Percentiles rank a stretch among this genome's conserved stretches.
Conservation (phyloP, 2,888 invertebrate genomes). For the Cataglyphis albicans region DNA sequence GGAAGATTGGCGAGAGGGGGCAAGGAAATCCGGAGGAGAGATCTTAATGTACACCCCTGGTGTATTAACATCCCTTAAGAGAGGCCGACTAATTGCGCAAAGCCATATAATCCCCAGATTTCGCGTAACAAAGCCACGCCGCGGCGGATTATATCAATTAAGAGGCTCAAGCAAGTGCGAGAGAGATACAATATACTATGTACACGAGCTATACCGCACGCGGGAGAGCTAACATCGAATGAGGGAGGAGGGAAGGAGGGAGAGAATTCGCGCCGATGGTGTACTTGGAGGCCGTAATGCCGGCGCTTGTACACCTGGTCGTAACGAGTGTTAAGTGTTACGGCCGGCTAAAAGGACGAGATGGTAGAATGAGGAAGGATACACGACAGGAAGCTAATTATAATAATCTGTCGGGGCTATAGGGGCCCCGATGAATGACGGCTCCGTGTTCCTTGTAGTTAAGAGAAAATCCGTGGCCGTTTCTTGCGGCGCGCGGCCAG, state of each 20-base stretch:
- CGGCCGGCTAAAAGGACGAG: constrained; percentile 56
- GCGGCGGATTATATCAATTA: constrained; percentile 75
- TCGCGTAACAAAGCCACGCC: constrained; percentile 70
- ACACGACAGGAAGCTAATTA: constrained; percentile 69
- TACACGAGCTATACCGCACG: neutral
- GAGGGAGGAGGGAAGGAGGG: constrained; percentile 19
- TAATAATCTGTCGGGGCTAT: constrained; percentile 63
- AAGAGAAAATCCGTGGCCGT: constrained; percentile 43
- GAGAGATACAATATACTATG: constrained; percentile 8
- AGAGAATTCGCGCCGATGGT: constrained; percentile 29
- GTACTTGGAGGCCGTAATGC: constrained; percentile 54
- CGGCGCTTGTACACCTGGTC: constrained; percentile 63
- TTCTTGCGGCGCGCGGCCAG: constrained; percentile 41
- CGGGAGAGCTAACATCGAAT: neutral
- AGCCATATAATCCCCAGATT: constrained; percentile 71
- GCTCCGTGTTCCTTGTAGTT: constrained; percentile 48
- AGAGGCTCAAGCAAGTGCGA: constrained; percentile 54
- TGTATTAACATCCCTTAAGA: constrained; percentile 69
- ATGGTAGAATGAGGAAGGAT: constrained; percentile 52
- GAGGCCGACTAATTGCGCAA: constrained; percentile 70
- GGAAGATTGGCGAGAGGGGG: neutral
- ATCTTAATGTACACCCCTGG: constrained; percentile 61
- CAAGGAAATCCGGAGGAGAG: constrained; percentile 17
- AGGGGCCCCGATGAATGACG: constrained; percentile 58
- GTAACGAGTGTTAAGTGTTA: constrained; percentile 71